A percentile compares a stretch with the other conserved stretches of the same genome.
phyloP scores from a whole-genome alignment of 2,888 invertebrate species.

The Aplocera efformata region DNA sequence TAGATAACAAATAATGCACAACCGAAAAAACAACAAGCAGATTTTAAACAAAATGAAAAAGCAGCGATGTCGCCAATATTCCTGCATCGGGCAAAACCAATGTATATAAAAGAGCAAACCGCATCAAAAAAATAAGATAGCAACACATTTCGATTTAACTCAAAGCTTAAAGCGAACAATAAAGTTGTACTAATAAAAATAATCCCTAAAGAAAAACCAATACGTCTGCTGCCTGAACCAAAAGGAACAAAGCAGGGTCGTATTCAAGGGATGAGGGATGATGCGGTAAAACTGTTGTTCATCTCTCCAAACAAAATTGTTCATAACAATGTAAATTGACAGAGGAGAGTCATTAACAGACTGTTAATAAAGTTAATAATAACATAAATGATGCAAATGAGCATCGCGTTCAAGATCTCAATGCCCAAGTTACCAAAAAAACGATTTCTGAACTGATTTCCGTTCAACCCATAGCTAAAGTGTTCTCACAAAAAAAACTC shows the following conservation, averaged over 20 bases:
- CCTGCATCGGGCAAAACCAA: slow-evolving; percentile 8
- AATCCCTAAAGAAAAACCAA: slow-evolving; percentile 52
- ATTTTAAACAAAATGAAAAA: neutral
- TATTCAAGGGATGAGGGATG: no score
- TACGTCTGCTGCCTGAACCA: slow-evolving; percentile 47
- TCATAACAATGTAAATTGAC: no score
- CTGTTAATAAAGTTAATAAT: no score
- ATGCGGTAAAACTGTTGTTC: no score
- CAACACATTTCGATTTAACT: slow-evolving; percentile 7
- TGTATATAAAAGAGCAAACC: slow-evolving; percentile 19
- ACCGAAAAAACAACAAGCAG: neutral
- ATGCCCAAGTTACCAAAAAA: no score
- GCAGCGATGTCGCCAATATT: neutral
- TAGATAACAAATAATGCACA: neutral
- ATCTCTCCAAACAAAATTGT: no score
- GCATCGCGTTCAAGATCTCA: no score
- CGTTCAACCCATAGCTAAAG: no score
- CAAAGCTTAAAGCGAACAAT: slow-evolving; percentile 32
- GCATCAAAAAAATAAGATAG: slow-evolving; percentile 12
- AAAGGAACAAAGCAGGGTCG: slow-evolving; percentile 45
- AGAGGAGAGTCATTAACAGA: no score
- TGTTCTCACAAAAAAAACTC: no score
- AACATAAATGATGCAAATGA: no score
- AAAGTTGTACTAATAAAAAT: slow-evolving; percentile 49
- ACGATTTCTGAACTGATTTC: no score